These are phyloP conservation scores for Leptonema lineaticorne DNA, from an alignment of 1,140 invertebrate genomes.

Conservation along the genomic window DNA sequence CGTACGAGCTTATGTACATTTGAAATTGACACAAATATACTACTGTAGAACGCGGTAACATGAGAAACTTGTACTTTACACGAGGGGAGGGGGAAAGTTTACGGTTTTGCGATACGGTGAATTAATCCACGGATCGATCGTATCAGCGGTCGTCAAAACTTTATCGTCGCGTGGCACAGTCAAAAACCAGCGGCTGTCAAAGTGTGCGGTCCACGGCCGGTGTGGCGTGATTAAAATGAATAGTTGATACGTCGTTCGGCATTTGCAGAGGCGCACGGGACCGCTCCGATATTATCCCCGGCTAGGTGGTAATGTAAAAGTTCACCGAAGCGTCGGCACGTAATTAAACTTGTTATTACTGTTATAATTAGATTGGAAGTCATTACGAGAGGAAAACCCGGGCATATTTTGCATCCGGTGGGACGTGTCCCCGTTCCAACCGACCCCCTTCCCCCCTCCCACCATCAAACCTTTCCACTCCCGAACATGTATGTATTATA, in stretches of 20 bases:
- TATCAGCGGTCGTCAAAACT: not conserved
- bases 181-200: not conserved
- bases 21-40: no score
- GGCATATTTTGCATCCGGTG: slow-evolving; percentile 10
- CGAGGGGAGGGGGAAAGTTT: no score
- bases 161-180: not conserved
- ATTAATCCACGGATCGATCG: no score
- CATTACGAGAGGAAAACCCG: slow-evolving; percentile 29
- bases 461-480: not conserved
- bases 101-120: no score
- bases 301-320: slow-evolving; percentile 32
- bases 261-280: not conserved
- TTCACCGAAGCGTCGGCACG: slow-evolving; percentile 34
- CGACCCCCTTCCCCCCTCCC: not conserved
- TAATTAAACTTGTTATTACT: slow-evolving; percentile 42
- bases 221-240: slow-evolving; percentile 15
- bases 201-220: not conserved
- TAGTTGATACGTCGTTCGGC: slow-evolving; percentile 2
- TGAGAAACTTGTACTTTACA: no score
- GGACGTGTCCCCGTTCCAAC: not conserved
- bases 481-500: no score
- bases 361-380: slow-evolving; percentile 41
- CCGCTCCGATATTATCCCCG: not conserved
- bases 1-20: no score
- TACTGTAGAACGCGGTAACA: no score